These are phyloP conservation scores for Ia io DNA, from an alignment of 2,113 vertebrate genomes.

Conservation along the genomic window DNA sequence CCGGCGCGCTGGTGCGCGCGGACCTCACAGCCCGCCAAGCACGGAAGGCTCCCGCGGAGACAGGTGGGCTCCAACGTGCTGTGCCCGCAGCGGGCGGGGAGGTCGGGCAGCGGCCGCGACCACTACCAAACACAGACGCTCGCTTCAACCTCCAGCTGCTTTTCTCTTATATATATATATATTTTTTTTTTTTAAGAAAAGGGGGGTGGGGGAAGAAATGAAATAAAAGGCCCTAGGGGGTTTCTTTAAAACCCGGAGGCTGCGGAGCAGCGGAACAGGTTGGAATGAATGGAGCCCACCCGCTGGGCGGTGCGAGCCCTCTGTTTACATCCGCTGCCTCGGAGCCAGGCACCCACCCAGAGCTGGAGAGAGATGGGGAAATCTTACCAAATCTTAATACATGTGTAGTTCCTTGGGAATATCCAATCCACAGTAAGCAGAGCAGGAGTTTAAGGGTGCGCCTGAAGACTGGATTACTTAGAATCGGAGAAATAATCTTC, in stretches of 20 bases:
- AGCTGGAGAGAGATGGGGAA: constrained; percentile 37
- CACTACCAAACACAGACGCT: not conserved
- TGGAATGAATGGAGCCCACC: not conserved
- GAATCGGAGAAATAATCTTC: constrained; percentile 91
- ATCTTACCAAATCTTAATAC: constrained; percentile 98
- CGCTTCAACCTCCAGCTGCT: not conserved
- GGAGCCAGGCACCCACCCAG: not conserved
- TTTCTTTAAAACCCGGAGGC: constrained; percentile 14
- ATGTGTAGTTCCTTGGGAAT: constrained; percentile 96
- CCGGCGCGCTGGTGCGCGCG: not conserved
- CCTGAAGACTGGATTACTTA: constrained; percentile 91
- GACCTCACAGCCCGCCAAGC: not conserved
- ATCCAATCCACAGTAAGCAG: constrained; percentile 94
- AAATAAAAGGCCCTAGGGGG: not conserved
- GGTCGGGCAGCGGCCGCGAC: not conserved
- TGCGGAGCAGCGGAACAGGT: not conserved
- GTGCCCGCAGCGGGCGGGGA: constrained; percentile 43
- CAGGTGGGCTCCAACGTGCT: not conserved
- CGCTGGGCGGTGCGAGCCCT: constrained; percentile 46
- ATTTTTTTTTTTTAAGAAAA: not conserved
- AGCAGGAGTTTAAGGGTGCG: constrained; percentile 89
- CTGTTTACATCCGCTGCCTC: constrained; percentile 59
- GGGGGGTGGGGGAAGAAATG: not conserved
- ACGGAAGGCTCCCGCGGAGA: not conserved
- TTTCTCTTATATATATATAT: no score